Conservation (phyloP, 2,797 vertebrate genomes). For the Lacerta viridis region DNA sequence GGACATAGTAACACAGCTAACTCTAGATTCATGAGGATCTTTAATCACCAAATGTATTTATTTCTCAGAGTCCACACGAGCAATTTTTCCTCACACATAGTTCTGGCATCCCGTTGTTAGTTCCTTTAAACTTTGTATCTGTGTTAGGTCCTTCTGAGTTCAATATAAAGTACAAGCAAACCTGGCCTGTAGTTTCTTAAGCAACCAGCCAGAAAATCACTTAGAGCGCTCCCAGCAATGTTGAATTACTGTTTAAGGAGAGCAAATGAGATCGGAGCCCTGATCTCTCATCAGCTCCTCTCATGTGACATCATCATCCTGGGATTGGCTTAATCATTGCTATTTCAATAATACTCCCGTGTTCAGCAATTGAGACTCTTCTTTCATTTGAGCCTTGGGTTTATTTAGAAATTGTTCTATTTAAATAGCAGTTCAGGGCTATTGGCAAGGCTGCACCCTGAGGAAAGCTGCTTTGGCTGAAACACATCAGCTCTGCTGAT, state of each 20-base stretch:
- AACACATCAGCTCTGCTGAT: conserved; percentile 35
- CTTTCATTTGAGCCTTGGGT: conserved; percentile 30
- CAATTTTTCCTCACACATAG: not conserved
- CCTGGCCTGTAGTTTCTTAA: conserved; percentile 50
- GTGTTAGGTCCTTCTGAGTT: conserved; percentile 44
- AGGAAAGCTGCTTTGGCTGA: conserved; percentile 44
- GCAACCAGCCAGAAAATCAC: conserved; percentile 59
- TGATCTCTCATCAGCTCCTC: conserved; percentile 54
- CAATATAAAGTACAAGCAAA: conserved; percentile 51
- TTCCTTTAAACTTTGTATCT: conserved; percentile 22
- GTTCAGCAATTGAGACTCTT: not conserved
- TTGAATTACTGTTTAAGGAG: conserved; percentile 61
- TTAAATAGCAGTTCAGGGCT: conserved; percentile 38
- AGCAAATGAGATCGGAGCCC: conserved; percentile 57
- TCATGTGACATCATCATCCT: conserved; percentile 44
- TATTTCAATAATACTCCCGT: conserved; percentile 41
- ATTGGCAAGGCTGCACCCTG: conserved; percentile 24
- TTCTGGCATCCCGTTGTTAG: not conserved
- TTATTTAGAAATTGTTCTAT: conserved; percentile 46
- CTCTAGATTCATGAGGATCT: not conserved
- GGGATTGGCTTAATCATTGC: conserved; percentile 55
- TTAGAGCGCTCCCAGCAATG: conserved; percentile 53
- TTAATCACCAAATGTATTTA: not conserved
- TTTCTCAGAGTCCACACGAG: not conserved
- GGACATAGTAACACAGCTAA: not conserved